Percentiles rank a stretch among this genome's conserved stretches.
These are phyloP conservation scores for Ennomos fuscantarius DNA, from an alignment of 2,888 invertebrate genomes.

Conservation along the genomic window DNA sequence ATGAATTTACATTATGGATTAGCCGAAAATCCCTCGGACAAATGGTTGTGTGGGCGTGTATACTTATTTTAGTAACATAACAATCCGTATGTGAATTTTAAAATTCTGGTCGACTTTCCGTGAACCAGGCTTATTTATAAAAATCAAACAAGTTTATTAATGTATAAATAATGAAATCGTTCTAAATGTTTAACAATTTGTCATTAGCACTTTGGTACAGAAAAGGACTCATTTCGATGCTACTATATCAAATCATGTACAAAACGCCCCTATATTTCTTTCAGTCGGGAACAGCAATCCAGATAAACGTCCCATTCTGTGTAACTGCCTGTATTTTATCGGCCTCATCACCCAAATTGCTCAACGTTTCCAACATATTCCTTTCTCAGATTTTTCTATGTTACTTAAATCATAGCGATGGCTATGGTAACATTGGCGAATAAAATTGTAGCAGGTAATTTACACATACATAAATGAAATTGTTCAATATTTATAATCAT, in stretches of 20 bases:
- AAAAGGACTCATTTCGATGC: not conserved
- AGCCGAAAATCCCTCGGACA: conserved; percentile 14
- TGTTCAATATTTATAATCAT: too few species aligned
- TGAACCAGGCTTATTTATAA: too few species aligned
- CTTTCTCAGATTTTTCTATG: conserved; percentile 4
- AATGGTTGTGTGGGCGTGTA: conserved; percentile 7
- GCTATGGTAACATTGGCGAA: too few species aligned
- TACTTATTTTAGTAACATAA: conserved; percentile 16
- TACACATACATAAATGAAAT: too few species aligned
- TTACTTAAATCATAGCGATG: not conserved
- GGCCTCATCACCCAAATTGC: conserved; percentile 34
- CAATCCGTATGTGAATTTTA: conserved; percentile 4
- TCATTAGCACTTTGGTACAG: not conserved
- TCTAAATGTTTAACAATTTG: too few species aligned
- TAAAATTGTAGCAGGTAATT: too few species aligned
- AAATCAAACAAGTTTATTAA: too few species aligned
- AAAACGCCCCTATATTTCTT: conserved; percentile 27
- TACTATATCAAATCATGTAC: conserved; percentile 17
- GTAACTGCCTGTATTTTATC: conserved; percentile 37
- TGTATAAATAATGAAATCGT: too few species aligned
- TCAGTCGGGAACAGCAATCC: conserved; percentile 30
- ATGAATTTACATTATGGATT: conserved; percentile 21
- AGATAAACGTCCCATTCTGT: conserved; percentile 30
- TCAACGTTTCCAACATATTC: conserved; percentile 29
- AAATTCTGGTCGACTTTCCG: not conserved